phyloP scores from a whole-genome alignment of 2,888 invertebrate species.

The Alentia gelatinosa region DNA sequence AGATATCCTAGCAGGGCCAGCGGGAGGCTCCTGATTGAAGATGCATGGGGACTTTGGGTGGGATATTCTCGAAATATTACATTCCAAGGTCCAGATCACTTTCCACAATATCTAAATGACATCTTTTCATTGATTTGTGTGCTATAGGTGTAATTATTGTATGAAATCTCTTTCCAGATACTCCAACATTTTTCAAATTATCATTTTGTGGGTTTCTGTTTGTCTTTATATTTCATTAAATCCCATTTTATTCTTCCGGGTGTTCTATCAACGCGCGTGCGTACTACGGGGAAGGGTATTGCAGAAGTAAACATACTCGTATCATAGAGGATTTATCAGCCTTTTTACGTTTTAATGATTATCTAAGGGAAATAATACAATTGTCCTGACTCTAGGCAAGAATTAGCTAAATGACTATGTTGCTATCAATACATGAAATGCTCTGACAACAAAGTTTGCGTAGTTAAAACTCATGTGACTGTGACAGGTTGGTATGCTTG shows the following conservation, averaged over 20 bases:
- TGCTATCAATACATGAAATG: neutral
- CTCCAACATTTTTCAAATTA: too few species aligned
- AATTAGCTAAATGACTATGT: neutral
- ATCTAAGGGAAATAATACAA: neutral
- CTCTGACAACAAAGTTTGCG: neutral
- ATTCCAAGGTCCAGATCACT: too few species aligned
- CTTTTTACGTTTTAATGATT: neutral
- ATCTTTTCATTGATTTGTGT: too few species aligned
- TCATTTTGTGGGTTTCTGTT: too few species aligned
- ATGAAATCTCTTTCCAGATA: too few species aligned
- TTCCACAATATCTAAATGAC: too few species aligned
- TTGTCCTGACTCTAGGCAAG: neutral
- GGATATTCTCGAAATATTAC: too few species aligned
- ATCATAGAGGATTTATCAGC: neutral
- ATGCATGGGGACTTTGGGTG: too few species aligned
- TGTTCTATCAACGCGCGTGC: neutral
- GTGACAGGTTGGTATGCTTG: neutral
- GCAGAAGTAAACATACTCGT: conserved; percentile 16
- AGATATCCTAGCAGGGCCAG: too few species aligned
- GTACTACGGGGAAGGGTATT: neutral
- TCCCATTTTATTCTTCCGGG: neutral
- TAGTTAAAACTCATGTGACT: neutral
- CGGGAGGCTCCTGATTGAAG: too few species aligned
- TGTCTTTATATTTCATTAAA: neutral
- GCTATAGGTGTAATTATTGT: too few species aligned